Conservation (phyloP, 2,797 vertebrate genomes). For the Vultur gryphus region DNA sequence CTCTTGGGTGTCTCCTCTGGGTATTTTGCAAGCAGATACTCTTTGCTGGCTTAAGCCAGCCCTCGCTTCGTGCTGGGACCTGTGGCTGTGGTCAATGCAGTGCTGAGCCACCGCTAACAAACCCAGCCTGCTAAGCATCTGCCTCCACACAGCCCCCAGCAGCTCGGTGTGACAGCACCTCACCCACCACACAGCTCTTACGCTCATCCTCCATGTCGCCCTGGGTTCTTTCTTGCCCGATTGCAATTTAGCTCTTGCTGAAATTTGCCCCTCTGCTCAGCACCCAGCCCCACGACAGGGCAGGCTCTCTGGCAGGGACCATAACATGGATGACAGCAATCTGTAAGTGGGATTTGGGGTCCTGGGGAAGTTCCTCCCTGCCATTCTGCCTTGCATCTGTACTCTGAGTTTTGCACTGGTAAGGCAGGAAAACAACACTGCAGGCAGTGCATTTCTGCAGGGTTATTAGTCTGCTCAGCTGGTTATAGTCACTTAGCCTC, state of each 20-base stretch:
- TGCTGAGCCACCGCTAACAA: background rate
- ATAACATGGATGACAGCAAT: rapidly evolving
- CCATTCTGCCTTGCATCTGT: background rate
- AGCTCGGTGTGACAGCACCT: background rate
- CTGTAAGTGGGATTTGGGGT: background rate
- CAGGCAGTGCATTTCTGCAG: background rate
- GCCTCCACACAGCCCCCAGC: background rate
- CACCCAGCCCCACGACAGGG: rapidly evolving
- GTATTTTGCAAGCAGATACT: slow-evolving; percentile 4
- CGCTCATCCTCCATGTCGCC: background rate
- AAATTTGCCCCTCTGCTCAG: background rate
- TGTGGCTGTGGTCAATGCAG: background rate
- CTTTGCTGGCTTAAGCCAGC: background rate
- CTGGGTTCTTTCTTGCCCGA: background rate
- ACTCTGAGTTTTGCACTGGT: background rate
- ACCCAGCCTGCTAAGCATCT: background rate
- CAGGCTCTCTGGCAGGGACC: background rate
- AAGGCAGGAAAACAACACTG: background rate
- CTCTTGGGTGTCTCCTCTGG: background rate
- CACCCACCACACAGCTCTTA: background rate
- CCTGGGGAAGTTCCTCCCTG: background rate
- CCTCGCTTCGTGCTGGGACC: background rate
- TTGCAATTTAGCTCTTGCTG: background rate
- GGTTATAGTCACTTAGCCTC: background rate
- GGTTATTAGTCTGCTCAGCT: background rate